Base-by-base conservation (phyloP, 37 sponge, comb jelly and placozoan species). In the Hormiphora californensis region DNA sequence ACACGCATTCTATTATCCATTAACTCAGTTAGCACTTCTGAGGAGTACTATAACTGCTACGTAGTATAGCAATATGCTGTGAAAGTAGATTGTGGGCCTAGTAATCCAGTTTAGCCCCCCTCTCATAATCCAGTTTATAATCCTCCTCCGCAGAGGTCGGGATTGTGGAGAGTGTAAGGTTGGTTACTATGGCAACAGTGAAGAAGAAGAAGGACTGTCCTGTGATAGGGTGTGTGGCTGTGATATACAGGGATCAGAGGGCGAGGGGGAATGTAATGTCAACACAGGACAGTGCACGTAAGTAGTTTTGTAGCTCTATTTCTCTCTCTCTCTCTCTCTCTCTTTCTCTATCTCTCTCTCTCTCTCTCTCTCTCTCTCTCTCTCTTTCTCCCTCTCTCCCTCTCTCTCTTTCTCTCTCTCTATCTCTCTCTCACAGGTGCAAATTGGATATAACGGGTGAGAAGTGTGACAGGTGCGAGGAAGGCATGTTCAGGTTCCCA, bases 161-260 rank as follows among this genome's bases (percentile, higher is more conserved):
- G 8, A 11, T 2, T 65, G 67, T 34, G 28, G 15, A 5, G 67
- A 65, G 37, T 65, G 67, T 32, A 38, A 17, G 4, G 36, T 11
- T 34, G 28, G 67, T 65, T 65, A 65, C 67, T 65, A 65, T 65
- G 67, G 67, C 15, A 11, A 65, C 67, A 15, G 12, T 21, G 37
- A 65, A 15, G 37, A 27, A 21, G 28, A 19, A 2, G 37, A 27
- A 21, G 28, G 36, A 2, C 37, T 65, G 3, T 28, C 67, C 3
- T 65, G 67, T 33, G 67, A 65, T 17, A 65, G 32, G 4, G 38
- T 39, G 8, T 65, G 67, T 19, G 37, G 35, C 11, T 65, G 67
- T 65, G 67, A 65, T 17, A 17, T 65, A 2, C 67, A 65, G 37
- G 67, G 67, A 25, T 65, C 67, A 7, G 35, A 35, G 3, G 36